phyloP scores from a whole-genome alignment of 2,888 invertebrate species.

The Pyralis farinalis region DNA sequence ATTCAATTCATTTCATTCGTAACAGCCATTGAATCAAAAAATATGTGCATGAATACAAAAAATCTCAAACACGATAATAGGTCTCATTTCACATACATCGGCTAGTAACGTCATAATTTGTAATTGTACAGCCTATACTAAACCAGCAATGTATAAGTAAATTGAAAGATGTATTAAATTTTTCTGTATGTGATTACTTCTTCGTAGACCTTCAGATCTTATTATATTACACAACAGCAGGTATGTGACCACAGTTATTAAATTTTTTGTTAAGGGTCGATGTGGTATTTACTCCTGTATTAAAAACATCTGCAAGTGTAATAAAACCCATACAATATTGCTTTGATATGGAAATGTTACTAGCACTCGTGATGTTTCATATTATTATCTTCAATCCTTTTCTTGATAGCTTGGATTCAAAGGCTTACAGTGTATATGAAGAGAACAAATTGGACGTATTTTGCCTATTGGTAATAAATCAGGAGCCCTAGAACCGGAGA shows the following conservation, averaged over 20 bases:
- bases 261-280: constrained; percentile 36
- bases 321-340: constrained; percentile 15
- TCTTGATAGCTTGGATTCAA: no score
- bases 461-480: no score
- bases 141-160: not conserved
- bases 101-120: not conserved
- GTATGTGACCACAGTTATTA: constrained; percentile 50
- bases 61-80: no score
- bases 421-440: no score
- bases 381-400: not conserved
- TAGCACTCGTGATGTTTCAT: not conserved
- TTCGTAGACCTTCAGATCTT: constrained; percentile 34
- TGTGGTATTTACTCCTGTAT: constrained; percentile 23
- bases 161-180: not conserved
- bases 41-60: no score
- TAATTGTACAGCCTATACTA: not conserved
- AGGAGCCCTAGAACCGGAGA: no score
- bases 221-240: constrained; percentile 54
- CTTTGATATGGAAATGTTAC: constrained; percentile 44
- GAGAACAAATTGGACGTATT: no score
- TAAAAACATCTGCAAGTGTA: constrained; percentile 39
- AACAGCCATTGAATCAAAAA: no score
- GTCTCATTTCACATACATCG: not conserved
- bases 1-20: constrained; percentile 51
- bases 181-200: not conserved